Conservation (phyloP, 64 coral and sea anemone species). For the Dendrophyllia cribrosa region DNA sequence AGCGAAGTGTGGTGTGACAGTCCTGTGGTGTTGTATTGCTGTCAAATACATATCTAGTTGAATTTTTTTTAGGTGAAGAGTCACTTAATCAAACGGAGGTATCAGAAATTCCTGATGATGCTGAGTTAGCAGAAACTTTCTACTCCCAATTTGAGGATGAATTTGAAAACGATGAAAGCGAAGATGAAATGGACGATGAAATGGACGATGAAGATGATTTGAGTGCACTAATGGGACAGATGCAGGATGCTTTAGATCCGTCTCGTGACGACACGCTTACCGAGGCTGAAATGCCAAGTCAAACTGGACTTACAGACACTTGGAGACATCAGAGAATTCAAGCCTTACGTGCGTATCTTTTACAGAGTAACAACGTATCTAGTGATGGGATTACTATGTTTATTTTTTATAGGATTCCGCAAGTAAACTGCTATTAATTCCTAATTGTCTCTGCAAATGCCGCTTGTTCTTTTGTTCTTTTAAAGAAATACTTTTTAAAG, state of each 20-base stretch:
- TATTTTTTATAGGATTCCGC: no score
- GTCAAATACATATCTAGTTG: not conserved
- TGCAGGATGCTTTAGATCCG: constrained; percentile 87
- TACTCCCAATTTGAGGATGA: constrained; percentile 99
- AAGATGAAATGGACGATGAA: constrained; percentile 48
- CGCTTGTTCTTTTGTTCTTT: no score
- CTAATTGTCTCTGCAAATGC: no score
- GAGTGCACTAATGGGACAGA: constrained; percentile 81
- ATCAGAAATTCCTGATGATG: constrained; percentile 93
- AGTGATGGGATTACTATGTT: not conserved
- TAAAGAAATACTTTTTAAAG: no score
- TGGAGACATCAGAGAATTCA: constrained; percentile 87
- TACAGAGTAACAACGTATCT: not conserved
- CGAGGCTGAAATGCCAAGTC: constrained; percentile 62
- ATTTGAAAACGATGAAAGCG: constrained; percentile 86
- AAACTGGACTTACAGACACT: constrained; percentile 53
- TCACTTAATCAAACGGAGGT: constrained; percentile 71
- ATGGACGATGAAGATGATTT: constrained; percentile 78
- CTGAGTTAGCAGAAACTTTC: constrained; percentile 87
- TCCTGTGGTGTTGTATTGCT: no score
- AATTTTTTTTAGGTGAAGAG: constrained; percentile 44
- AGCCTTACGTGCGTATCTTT: constrained; percentile 92
- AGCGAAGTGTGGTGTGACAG: no score
- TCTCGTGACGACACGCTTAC: constrained; percentile 38
- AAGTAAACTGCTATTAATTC: no score